Conservation (phyloP, 2,113 vertebrate genomes). For the Vireo altiloquus region DNA sequence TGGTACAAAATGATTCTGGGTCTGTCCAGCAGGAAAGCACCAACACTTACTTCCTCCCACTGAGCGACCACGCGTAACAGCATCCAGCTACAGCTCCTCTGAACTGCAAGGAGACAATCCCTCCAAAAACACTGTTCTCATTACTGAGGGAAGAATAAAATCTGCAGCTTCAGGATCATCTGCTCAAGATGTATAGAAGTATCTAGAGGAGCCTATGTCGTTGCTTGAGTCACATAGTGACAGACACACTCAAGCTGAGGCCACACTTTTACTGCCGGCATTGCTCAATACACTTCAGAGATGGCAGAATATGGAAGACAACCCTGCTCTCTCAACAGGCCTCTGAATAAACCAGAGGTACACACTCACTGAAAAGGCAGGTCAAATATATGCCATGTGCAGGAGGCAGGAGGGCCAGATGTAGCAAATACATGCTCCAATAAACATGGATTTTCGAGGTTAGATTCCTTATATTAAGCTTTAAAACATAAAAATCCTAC, state of each 20-base stretch:
- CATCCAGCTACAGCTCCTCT: background rate
- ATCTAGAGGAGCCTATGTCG: background rate
- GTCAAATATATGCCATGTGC: background rate
- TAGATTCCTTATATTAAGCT: background rate
- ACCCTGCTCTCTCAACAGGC: background rate
- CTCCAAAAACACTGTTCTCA: background rate
- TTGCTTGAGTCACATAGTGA: background rate
- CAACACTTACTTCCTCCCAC: background rate
- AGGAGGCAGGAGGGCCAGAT: background rate
- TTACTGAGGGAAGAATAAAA: background rate
- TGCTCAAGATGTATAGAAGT: background rate
- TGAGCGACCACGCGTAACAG: background rate
- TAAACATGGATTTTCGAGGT: background rate
- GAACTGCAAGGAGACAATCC: background rate
- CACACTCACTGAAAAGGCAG: background rate
- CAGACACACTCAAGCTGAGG: background rate
- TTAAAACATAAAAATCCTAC: background rate
- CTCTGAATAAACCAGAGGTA: background rate
- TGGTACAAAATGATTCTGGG: fast-evolving
- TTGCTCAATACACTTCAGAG: background rate
- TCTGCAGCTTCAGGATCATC: background rate
- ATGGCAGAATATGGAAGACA: background rate
- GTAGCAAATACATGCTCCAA: background rate
- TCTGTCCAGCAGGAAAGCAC: background rate
- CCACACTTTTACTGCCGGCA: background rate